Base-by-base conservation (phyloP, 2,888 invertebrate genomes). In the Pterostichus madidus region DNA sequence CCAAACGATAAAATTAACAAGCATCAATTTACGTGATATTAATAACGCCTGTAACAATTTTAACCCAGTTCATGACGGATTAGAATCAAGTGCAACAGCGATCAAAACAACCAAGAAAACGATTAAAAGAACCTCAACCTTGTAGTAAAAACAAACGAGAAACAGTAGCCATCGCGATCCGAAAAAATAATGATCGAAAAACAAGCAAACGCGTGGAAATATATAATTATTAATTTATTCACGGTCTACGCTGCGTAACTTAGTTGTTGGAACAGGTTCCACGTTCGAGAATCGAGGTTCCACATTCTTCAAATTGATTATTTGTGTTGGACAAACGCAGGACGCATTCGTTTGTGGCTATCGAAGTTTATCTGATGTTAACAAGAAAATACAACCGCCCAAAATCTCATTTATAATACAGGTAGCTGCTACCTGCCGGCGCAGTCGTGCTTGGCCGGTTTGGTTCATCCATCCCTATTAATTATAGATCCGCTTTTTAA, bases 361-460 rank as follows among this genome's bases (percentile, higher is more conserved):
- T 80, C 73, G 71, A 73, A 80, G 80, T 81, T 81, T 81, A 81
- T 81, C 81, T 81, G 81, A 81, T 81, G 81, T 81, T 75, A 81
- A 81, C 81, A 81, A 81, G 81, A 81, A 53, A 24, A 59, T 59
- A 64, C 80, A 61, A 61, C 68, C 80, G 80, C 80, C 80, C 71
- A 80, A 71, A 61, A 56, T 53, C 56, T 80, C 73, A 80, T 80
- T 80, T 80, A 80, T 80, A 80, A 71, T 68, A 56, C 80, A 80
- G 71, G 80, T 80, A 80, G 80, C 80, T 5, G 68, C 80, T 80
- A 71, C 80, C 71, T 80, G 71, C 32, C 10, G 24, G n/a, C 49
- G 32, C 77, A 39, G 39, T 52, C 32, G 46, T 75, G 11, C 52
- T 52, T 17, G 17, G 24, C 52, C 31, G 17, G 17, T 31, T 24